Conservation (phyloP, 2,888 invertebrate species). For the Panopea generosa region DNA sequence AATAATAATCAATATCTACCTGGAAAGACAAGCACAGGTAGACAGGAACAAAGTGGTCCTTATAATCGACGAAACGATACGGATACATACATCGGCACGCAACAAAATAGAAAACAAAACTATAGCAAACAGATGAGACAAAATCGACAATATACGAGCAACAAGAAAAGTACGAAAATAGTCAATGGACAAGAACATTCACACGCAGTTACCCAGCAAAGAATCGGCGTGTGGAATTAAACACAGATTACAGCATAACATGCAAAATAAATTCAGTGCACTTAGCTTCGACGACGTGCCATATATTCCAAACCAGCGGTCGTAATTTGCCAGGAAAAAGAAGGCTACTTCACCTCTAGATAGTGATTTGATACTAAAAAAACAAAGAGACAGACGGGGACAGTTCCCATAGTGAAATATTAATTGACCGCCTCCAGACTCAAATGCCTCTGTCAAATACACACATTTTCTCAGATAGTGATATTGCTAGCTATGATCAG, state of each 20-base stretch:
- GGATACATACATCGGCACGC: not conserved
- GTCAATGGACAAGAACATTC: not conserved
- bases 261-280: not conserved
- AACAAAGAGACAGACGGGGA: not conserved
- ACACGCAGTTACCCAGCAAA: not conserved
- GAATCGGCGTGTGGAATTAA: not conserved
- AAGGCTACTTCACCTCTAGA: constrained; percentile 14
- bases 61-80: no score
- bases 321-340: not conserved
- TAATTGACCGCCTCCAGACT: no score
- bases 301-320: not conserved
- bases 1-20: constrained; percentile 3
- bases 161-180: not conserved
- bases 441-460: no score
- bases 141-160: not conserved
- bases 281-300: not conserved
- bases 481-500: no score
- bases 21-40: not conserved
- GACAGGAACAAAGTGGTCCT: no score
- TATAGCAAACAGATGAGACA: not conserved
- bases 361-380: constrained; percentile 12
- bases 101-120: not conserved
- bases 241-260: not conserved
- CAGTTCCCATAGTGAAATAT: no score
- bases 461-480: no score